Conservation (phyloP, 2,797 vertebrate species). For the Moxostoma hubbsi region DNA sequence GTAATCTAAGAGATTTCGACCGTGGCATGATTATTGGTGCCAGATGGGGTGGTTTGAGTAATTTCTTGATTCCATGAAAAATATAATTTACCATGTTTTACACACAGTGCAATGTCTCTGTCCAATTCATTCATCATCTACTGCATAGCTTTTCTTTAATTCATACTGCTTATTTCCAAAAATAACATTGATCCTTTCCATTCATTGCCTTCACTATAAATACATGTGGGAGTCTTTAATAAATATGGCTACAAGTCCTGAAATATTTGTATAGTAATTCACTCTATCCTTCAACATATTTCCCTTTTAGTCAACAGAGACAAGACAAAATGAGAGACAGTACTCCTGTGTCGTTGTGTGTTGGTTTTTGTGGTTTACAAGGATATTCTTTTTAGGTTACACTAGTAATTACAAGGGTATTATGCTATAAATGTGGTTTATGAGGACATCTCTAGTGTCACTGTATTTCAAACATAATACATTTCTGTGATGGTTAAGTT, state of each 20-base stretch:
- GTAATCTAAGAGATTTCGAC: too few relatives aligned
- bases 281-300: background rate
- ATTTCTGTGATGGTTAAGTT: background rate
- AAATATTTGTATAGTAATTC: conserved; percentile 1
- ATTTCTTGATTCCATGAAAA: background rate
- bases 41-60: background rate
- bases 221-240: background rate
- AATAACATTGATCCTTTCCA: background rate
- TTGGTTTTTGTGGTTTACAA: background rate
- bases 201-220: background rate
- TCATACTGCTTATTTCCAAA: conserved; percentile 15
- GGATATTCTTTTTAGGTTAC: too few relatives aligned
- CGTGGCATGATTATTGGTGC: too few relatives aligned
- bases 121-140: conserved; percentile 12
- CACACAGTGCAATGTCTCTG: conserved; percentile 6
- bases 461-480: background rate
- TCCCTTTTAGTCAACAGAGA: background rate
- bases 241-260: background rate
- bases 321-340: conserved; percentile 3
- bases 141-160: background rate
- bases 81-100: conserved; percentile 2
- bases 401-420: too few relatives aligned
- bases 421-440: too few relatives aligned
- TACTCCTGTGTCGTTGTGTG: background rate
- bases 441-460: too few relatives aligned